These are phyloP conservation scores for Stictocephala bisonia DNA, from an alignment of 2,888 invertebrate species.

Conservation along the genomic window DNA sequence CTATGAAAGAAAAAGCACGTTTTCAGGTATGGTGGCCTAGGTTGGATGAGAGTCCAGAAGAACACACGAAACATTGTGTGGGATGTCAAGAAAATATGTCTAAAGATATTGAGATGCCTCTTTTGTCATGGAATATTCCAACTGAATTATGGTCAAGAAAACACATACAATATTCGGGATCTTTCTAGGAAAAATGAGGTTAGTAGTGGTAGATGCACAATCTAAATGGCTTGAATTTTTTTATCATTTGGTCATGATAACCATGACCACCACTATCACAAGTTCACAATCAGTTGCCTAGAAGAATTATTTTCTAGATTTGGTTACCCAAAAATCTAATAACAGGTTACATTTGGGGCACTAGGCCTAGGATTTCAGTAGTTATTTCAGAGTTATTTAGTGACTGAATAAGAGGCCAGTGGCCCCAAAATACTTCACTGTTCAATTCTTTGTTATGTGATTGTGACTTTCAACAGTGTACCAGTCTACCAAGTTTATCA, in stretches of 20 bases:
- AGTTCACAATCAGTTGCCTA: too few relatives aligned
- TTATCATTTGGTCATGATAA: too few relatives aligned
- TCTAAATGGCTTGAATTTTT: constrained; percentile 7
- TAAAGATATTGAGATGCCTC: constrained; percentile 11
- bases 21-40: constrained; percentile 55
- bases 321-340: constrained; percentile 49
- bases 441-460: too few relatives aligned
- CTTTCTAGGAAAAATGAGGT: constrained; percentile 12
- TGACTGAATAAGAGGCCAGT: too few relatives aligned
- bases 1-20: constrained; percentile 54
- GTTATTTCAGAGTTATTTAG: too few relatives aligned
- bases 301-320: constrained; percentile 52
- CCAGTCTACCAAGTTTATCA: too few relatives aligned
- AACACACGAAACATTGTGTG: constrained; percentile 39
- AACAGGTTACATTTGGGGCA: too few relatives aligned
- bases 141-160: constrained; percentile 39
- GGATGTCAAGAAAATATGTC: constrained; percentile 28
- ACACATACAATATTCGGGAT: constrained; percentile 39
- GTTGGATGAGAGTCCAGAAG: constrained; percentile 52
- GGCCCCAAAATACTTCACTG: too few relatives aligned
- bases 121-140: constrained; percentile 17
- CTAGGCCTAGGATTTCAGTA: too few relatives aligned
- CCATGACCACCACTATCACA: neutral
- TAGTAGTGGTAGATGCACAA: constrained; percentile 26
- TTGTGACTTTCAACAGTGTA: too few relatives aligned